phyloP scores from a whole-genome alignment of 2,797 vertebrate species.

The Notamacropus eugenii region DNA sequence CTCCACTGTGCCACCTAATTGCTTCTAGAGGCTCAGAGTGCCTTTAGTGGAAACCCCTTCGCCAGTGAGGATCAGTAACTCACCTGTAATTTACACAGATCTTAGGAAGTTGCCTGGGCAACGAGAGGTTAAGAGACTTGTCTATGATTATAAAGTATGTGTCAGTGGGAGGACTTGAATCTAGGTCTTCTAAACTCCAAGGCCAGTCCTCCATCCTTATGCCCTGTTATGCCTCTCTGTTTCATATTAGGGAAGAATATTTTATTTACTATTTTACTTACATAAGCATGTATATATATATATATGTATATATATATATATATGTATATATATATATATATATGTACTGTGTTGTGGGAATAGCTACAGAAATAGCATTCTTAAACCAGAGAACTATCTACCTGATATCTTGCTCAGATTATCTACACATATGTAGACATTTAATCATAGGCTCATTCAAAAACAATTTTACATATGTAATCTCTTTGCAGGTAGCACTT shows the following conservation, averaged over 20 bases:
- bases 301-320: no score
- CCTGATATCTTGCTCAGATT: background rate
- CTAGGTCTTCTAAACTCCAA: background rate
- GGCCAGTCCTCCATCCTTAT: background rate
- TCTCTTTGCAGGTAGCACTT: background rate
- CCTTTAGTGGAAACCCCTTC: background rate
- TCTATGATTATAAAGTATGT: background rate
- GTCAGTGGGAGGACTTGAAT: background rate
- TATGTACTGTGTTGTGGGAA: background rate
- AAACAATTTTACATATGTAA: background rate
- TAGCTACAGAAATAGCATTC: background rate
- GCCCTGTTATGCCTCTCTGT: background rate
- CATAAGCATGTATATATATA: background rate
- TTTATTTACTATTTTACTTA: background rate
- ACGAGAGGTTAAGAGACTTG: background rate
- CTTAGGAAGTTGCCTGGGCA: background rate
- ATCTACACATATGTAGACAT: background rate
- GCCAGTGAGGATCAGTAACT: background rate
- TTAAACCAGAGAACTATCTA: background rate
- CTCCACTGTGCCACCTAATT: background rate
- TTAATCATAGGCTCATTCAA: background rate
- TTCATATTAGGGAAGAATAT: background rate
- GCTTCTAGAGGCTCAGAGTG: background rate
- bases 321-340: background rate
- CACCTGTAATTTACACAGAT: background rate